Percentiles rank a stretch among this genome's conserved stretches.
Evolutionary conservation across 2,888 invertebrate species (phyloP).

Genomic region (Sclerodermus sp.): DNA sequence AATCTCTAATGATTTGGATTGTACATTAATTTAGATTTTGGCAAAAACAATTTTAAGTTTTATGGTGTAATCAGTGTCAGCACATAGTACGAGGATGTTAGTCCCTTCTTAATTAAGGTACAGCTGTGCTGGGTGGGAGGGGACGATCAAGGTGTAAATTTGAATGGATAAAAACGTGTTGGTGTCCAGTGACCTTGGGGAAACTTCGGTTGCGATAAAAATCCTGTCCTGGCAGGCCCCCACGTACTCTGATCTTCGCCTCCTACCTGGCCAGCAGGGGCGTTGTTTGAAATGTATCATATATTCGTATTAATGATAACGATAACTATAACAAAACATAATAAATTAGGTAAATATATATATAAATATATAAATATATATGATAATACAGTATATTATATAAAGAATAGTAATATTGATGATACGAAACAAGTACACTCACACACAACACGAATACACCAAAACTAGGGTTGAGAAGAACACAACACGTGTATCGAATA

Average conservation of each 20-base stretch:
- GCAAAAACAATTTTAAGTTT: slow-evolving; percentile 46
- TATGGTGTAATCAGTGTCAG: slow-evolving; percentile 55
- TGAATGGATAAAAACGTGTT: slow-evolving; percentile 18
- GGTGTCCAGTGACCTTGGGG: not conserved
- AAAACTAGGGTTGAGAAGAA: slow-evolving; percentile 8
- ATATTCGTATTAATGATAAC: slow-evolving; percentile 56
- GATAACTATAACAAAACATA: slow-evolving; percentile 55
- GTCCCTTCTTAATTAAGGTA: slow-evolving; percentile 51
- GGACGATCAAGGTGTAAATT: slow-evolving; percentile 42
- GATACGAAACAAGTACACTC: slow-evolving; percentile 30
- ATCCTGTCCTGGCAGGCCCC: slow-evolving; percentile 29
- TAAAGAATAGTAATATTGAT: slow-evolving; percentile 45
- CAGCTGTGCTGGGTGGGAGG: slow-evolving; percentile 46
- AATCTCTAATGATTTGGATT: slow-evolving; percentile 49
- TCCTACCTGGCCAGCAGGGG: slow-evolving; percentile 48
- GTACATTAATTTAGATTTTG: slow-evolving; percentile 46
- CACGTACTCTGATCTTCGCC: slow-evolving; percentile 41
- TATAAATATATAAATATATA: slow-evolving; percentile 31
- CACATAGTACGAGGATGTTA: slow-evolving; percentile 54
- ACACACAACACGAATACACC: slow-evolving; percentile 19
- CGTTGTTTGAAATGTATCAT: slow-evolving; percentile 58
- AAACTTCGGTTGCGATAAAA: too few species aligned
- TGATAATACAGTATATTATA: slow-evolving; percentile 36
- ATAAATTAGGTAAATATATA: slow-evolving; percentile 50
- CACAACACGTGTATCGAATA: slow-evolving; percentile 33